Percentiles rank a stretch among this genome's conserved stretches.
These are phyloP conservation scores for Podarcis cretensis DNA, from an alignment of 2,113 vertebrate genomes.

Conservation along the genomic window DNA sequence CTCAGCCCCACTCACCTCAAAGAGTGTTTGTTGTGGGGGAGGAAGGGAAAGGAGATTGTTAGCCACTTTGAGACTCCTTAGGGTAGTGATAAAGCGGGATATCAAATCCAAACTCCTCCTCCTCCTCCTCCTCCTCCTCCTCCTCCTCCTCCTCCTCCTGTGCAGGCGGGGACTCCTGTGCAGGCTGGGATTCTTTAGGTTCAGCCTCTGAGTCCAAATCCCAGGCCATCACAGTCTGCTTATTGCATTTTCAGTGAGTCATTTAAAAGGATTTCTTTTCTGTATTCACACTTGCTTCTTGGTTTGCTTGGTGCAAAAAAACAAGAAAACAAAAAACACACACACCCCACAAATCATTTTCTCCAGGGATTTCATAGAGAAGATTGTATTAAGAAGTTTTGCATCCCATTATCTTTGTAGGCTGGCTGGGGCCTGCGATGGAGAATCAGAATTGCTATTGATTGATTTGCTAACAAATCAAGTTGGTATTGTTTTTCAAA, in stretches of 20 bases:
- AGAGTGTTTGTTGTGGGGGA: too few relatives aligned
- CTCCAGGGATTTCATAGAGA: conserved; percentile 4
- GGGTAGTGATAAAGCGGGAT: too few relatives aligned
- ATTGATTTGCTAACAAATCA: conserved; percentile 60
- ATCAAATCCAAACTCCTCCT: too few relatives aligned
- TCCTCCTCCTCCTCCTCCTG: too few relatives aligned
- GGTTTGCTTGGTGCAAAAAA: conserved; percentile 34
- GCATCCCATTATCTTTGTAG: conserved; percentile 11
- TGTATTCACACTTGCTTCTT: conserved; percentile 30
- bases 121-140: too few relatives aligned
- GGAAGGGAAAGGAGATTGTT: too few relatives aligned
- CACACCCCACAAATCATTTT: neutral
- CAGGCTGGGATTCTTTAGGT: too few relatives aligned
- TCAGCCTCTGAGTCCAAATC: too few relatives aligned
- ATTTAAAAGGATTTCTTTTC: conserved; percentile 22
- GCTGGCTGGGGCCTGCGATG: conserved; percentile 38
- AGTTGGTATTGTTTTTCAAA: conserved; percentile 45
- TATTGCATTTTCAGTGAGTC: conserved; percentile 55
- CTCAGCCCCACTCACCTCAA: too few relatives aligned
- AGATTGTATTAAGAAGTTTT: conserved; percentile 22
- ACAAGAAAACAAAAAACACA: neutral
- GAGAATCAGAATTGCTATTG: conserved; percentile 63
- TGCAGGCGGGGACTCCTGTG: too few relatives aligned
- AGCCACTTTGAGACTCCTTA: too few relatives aligned
- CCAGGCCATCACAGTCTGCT: neutral